Percentiles rank a stretch among this genome's conserved stretches.
Evolutionary conservation across 2,113 vertebrate species (phyloP).

Genomic region (Setophaga petechia): DNA sequence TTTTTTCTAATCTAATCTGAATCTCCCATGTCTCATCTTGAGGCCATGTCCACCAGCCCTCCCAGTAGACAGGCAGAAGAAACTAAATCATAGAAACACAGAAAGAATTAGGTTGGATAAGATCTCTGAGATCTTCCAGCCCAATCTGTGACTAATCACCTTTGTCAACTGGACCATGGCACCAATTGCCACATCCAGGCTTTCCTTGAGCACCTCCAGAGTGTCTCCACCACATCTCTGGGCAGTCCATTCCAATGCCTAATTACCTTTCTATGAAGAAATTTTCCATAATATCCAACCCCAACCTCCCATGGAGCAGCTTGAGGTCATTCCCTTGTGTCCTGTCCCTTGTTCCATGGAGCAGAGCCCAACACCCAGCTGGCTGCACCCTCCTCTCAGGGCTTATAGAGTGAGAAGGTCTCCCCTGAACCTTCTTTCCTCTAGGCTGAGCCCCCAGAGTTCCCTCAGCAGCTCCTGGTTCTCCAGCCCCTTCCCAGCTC

Average conservation of each 20-base stretch:
- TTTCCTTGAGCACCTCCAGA: neutral
- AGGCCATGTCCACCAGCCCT: accelerated
- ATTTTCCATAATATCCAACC: neutral
- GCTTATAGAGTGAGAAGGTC: neutral
- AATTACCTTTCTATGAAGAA: neutral
- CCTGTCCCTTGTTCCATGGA: too few species aligned
- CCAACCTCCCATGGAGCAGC: neutral
- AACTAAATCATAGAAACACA: neutral
- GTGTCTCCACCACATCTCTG: neutral
- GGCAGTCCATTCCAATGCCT: neutral
- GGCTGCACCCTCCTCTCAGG: neutral
- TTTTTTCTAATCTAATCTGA: neutral
- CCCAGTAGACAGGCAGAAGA: neutral
- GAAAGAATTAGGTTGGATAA: neutral
- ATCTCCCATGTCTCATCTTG: neutral
- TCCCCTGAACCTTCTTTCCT: neutral
- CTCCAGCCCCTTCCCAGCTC: neutral
- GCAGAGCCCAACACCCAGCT: neutral
- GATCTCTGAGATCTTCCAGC: neutral
- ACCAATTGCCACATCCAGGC: neutral
- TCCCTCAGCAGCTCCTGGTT: neutral
- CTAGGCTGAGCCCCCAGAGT: neutral
- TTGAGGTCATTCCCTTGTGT: accelerated
- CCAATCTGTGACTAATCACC: neutral
- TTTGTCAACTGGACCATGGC: neutral